A percentile compares a stretch with the other conserved stretches of the same genome.
These are phyloP conservation scores for Anomalospiza imberbis DNA, from an alignment of 2,797 vertebrate species.

Conservation along the genomic window DNA sequence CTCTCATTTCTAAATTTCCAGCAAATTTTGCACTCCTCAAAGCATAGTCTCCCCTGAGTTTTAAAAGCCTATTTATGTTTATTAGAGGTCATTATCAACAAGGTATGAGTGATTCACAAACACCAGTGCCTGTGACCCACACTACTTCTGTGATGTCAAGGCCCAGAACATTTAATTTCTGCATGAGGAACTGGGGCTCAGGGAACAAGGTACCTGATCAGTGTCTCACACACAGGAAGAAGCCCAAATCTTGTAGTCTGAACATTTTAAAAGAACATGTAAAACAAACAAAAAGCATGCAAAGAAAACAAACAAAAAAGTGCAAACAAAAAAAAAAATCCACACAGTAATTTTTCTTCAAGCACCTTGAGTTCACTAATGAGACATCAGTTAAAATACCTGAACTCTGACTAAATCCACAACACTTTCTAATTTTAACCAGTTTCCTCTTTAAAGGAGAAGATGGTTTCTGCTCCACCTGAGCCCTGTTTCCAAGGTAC, in stretches of 20 bases:
- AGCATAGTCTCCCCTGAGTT: neutral
- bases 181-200: neutral
- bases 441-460: neutral
- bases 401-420: neutral
- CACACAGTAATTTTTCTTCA: neutral
- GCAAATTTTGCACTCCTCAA: neutral
- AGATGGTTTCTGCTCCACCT: neutral
- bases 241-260: neutral
- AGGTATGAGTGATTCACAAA: neutral
- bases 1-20: neutral
- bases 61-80: neutral
- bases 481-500: neutral
- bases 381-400: neutral
- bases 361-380: neutral
- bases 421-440: neutral
- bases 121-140: neutral
- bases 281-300: neutral
- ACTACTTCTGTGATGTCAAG: neutral
- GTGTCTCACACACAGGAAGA: neutral
- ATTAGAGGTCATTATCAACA: neutral
- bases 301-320: neutral
- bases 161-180: neutral
- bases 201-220: neutral
- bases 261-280: neutral
- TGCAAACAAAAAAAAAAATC: too few species aligned